Base-by-base conservation (phyloP, 2,797 vertebrate genomes). In the Rousettus madagascariensis region DNA sequence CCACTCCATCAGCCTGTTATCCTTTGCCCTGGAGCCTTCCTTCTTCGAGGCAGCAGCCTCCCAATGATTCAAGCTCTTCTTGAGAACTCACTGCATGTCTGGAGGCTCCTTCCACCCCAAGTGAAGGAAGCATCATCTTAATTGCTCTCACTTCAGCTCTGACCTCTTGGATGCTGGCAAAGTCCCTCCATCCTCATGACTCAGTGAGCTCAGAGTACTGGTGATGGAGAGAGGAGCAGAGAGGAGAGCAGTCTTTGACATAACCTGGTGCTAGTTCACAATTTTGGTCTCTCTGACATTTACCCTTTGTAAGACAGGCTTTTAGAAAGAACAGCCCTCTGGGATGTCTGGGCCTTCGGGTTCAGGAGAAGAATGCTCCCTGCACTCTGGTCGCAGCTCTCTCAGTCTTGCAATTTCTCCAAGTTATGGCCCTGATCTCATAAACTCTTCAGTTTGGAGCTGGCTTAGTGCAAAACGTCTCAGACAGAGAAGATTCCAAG, bases 401-500 rank as follows among this genome's bases (percentile, higher is more conserved):
- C 33, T 85, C 30, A 24, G 19, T 65, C 82, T 63, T 46, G 19
- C 26, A 57, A 13, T 49, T 69, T 80, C 79, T 95, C 79, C 46
- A 91, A 96, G 74, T 19, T 80, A 24, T 49, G 51, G 75, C 36
- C 83, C 53, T 69, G 38, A 63, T 95, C 96, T 84, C 36, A 71
- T 84, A 89, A 94, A 91, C 51, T 79, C 80, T 55, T 80, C 20
- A 43, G 30, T 57, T 79, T 43, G 75, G 77, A 51, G 55, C 22
- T 90, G 94, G 75, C 8, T 68, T 22, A 92, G 22, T 69, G 8
- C 94, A 88, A 92, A 85, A 15, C 10, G 16, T 71, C 88, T 86
- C 78, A 24, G 19, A 88, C 22, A 38, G 74, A 59, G 33, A 91
- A 79, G 19, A 43, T 36, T 63, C 36, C 3, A 33, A 69, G 65